phyloP scores from a whole-genome alignment of 2,113 vertebrate genomes.

The Podarcis raffonei region DNA sequence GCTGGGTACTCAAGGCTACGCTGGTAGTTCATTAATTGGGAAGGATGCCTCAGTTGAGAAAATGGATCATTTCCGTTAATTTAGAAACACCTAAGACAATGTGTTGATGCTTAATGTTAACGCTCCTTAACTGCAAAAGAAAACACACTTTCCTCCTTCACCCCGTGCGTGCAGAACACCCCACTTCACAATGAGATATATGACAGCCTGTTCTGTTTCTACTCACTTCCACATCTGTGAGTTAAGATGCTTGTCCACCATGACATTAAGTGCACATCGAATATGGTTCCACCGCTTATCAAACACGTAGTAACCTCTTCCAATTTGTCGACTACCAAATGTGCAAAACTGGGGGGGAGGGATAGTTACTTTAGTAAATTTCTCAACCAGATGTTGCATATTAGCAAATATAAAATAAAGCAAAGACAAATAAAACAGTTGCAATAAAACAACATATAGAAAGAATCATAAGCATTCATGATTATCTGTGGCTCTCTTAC shows the following conservation, averaged over 20 bases:
- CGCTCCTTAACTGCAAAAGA: not conserved
- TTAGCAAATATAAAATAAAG: not conserved
- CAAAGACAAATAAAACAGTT: not conserved
- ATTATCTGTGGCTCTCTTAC: not conserved
- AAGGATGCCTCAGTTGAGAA: not conserved
- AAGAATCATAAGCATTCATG: not conserved
- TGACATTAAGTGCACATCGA: conserved; percentile 89
- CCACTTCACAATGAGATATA: not conserved
- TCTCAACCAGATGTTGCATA: conserved; percentile 1
- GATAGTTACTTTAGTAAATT: conserved; percentile 27
- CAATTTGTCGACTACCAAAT: conserved; percentile 94
- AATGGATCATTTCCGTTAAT: not conserved
- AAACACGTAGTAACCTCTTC: conserved; percentile 92
- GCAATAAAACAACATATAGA: not conserved
- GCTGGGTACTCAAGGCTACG: too few species aligned
- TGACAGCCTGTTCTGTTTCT: conserved; percentile 26
- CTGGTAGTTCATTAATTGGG: too few species aligned
- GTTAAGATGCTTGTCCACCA: conserved; percentile 98
- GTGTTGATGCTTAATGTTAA: too few species aligned
- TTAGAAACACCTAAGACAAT: not conserved
- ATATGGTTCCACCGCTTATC: conserved; percentile 94
- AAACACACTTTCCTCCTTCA: not conserved
- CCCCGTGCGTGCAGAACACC: not conserved
- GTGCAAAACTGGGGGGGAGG: conserved; percentile 90
- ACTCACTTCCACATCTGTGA: conserved; percentile 98